A percentile compares a stretch with the other conserved stretches of the same genome.
phyloP scores from a whole-genome alignment of 2,888 invertebrate genomes.

The Flexamia atlantica region DNA sequence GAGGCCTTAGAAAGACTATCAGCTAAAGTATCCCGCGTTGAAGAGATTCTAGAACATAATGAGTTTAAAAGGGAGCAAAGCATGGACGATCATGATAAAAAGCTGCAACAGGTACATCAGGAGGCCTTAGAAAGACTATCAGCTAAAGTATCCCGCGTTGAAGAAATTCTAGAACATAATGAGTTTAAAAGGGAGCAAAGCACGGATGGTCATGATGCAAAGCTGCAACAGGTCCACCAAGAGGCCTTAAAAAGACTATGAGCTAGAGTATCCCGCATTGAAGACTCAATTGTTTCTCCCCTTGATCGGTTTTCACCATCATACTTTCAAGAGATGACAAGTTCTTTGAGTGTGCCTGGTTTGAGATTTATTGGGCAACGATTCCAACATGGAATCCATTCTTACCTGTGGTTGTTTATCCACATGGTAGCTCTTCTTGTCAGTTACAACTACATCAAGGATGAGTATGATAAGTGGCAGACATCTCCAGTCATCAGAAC shows the following conservation, averaged over 20 bases:
- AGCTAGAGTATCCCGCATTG: neutral
- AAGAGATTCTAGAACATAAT: too few species aligned
- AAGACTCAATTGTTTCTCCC: neutral
- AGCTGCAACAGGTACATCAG: too few species aligned
- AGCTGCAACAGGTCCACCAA: neutral
- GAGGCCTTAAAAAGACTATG: neutral
- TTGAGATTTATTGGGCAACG: slow-evolving; percentile 6
- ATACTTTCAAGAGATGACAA: neutral
- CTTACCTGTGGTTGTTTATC: slow-evolving; percentile 1
- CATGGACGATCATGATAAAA: too few species aligned
- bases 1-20: too few species aligned
- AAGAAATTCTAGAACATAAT: neutral
- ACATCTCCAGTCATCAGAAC: neutral
- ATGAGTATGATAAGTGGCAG: slow-evolving; percentile 24
- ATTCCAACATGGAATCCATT: neutral
- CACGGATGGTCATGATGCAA: neutral
- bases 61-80: too few species aligned
- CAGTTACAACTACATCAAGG: slow-evolving; percentile 1
- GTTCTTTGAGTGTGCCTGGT: slow-evolving; percentile 8
- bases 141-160: neutral
- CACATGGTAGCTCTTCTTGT: neutral
- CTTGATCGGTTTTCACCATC: neutral
- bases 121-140: too few species aligned
- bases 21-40: too few species aligned
- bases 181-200: neutral